A percentile compares a stretch with the other conserved stretches of the same genome.
phyloP scores from a whole-genome alignment of 2,797 vertebrate genomes.

The Carcharodon carcharias region DNA sequence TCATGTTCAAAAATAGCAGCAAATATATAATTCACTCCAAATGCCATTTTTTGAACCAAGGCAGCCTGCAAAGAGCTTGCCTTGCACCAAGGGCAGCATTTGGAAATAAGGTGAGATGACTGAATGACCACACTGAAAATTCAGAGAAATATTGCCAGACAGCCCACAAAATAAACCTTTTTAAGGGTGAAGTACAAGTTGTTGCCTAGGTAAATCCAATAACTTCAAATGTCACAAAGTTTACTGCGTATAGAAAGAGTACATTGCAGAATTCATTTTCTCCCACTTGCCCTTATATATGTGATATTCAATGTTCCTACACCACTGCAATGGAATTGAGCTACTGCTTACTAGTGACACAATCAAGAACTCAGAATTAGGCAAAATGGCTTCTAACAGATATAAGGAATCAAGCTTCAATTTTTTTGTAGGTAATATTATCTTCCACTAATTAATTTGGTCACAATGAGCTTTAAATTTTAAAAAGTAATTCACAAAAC shows the following conservation, averaged over 20 bases:
- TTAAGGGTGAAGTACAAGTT: neutral
- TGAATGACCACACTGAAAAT: neutral
- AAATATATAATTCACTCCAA: neutral
- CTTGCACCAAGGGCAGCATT: neutral
- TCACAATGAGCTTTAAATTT: neutral
- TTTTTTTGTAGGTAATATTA: neutral
- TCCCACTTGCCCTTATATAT: neutral
- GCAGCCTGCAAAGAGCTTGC: neutral
- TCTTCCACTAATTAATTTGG: neutral
- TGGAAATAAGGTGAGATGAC: neutral
- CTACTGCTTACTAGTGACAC: neutral
- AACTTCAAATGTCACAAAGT: neutral
- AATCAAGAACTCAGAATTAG: neutral
- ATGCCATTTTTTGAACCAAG: neutral
- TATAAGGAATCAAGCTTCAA: neutral
- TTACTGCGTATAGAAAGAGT: neutral
- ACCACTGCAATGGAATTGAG: neutral
- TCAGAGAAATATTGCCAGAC: neutral
- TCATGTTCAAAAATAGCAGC: neutral
- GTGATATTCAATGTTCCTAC: neutral
- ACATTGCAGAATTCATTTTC: neutral
- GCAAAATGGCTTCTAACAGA: neutral
- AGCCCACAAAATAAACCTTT: neutral
- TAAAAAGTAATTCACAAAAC: neutral
- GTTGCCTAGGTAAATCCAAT: neutral